Evolutionary conservation across 1,140 invertebrate genomes (phyloP).

Genomic region (Drosophila novamexicana): DNA sequence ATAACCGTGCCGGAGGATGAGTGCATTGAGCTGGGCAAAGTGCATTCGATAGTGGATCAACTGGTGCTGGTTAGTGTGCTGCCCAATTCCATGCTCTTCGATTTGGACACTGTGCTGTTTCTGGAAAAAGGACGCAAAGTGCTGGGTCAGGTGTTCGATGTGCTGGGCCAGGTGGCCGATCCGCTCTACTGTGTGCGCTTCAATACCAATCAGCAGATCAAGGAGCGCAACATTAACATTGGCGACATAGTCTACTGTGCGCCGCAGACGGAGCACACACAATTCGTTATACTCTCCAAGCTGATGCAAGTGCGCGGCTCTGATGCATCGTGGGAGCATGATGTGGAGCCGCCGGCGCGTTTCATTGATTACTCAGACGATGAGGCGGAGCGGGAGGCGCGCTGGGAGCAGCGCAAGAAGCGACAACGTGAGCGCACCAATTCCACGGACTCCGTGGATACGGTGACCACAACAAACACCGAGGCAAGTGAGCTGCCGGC

Average conservation of each 20-base stretch:
- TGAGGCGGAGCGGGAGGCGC: conserved; percentile 89
- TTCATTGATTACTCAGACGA: conserved; percentile 94
- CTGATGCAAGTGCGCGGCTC: conserved; percentile 91
- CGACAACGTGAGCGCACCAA: conserved; percentile 59
- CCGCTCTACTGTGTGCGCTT: conserved; percentile 94
- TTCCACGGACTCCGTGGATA: conserved; percentile 62
- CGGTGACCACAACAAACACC: conserved; percentile 22
- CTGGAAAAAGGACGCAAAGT: conserved; percentile 89
- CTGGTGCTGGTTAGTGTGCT: conserved; percentile 90
- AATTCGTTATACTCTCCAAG: conserved; percentile 90
- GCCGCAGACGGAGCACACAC: conserved; percentile 90
- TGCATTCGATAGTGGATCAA: conserved; percentile 89
- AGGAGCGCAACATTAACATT: conserved; percentile 87
- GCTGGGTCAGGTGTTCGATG: conserved; percentile 94
- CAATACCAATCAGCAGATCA: conserved; percentile 90
- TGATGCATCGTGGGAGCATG: conserved; percentile 93
- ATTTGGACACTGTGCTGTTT: conserved; percentile 94
- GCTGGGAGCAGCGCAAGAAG: conserved; percentile 83
- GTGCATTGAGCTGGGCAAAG: conserved; percentile 90
- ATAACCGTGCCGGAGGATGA: conserved; percentile 91
- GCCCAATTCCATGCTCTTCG: conserved; percentile 89
- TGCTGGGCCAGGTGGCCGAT: conserved; percentile 92
- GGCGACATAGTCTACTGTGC: conserved; percentile 92
- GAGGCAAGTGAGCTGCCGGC: conserved; percentile 31
- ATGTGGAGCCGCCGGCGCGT: conserved; percentile 91